Evolutionary conservation across 2,113 vertebrate genomes (phyloP), one percentile per base, ranked within the genome.

Genomic region (Pseudopodoces humilis): DNA sequence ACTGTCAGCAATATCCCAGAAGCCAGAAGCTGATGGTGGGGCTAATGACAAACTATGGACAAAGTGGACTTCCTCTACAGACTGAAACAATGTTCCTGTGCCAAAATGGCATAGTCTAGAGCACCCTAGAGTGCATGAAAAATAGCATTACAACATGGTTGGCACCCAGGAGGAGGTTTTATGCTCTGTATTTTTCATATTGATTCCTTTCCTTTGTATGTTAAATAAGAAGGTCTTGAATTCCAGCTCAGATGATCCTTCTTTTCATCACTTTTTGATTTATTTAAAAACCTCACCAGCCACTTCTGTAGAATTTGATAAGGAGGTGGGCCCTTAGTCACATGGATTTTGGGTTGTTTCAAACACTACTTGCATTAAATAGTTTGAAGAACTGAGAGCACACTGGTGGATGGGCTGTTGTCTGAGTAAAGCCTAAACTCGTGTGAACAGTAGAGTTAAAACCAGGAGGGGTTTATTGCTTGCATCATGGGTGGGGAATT

Each of bases 1-100:
- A 47, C 22, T 1, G 5, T 24, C 1, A 15, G 37, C 2, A 5
- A 60, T 46, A 53, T 76, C 37, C 11, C 2, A 12, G 17, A 13
- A 35, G 4, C 3, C 59, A 63, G 75, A 77, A 92, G 17, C 14
- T 87, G 31, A 15, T 70, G 47, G 46, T 76, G 30, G 39, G 19
- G 44, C 33, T 3, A 4, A 30, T 69, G 47, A 44, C 16, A 72
- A 80, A 39, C n/a, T 52, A 7, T 16, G 12, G 44, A 11, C 65
- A 46, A 83, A 60, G 39, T 17, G 15, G 31, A 35, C 39, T 21
- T 80, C 24, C 37, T 58, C 47, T 80, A 33, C 43, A n/a, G 21
- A 19, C 39, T 63, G 46, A 85, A 91, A 60, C 7, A 14, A 22
- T 0, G 0, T 53, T 92, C 31, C 31, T 71, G 18, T 55, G 56